Evolutionary conservation across 2,888 invertebrate genomes (phyloP), one percentile per base, ranked within the genome.

Genomic region (Hermaeophaga mercurialis): DNA sequence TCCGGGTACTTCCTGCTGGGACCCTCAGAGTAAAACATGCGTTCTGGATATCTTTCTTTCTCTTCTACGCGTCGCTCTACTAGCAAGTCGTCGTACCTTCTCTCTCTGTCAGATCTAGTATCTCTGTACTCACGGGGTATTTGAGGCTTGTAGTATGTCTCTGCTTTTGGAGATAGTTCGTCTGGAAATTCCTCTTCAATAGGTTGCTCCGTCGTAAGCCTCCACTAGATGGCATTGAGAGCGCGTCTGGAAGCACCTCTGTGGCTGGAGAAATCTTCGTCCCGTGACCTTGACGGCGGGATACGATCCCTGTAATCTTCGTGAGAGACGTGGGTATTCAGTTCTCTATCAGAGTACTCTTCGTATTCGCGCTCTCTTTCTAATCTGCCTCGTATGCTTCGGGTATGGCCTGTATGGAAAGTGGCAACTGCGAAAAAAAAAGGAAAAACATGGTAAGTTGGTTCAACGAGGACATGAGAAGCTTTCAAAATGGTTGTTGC

Each of bases 191-290:
- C 78, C 71, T 78, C 78, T 75, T 76, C 78, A 75, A 78, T 78
- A 69, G 78, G 77, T 66, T 76, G 77, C 67, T 78, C 79, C 78
- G 78, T 75, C 73, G 78, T 76, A 69, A 78, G 78, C 78, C 78
- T 77, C 78, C 78, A 82, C 85, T 87, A 89, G 78, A 89, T 88
- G 76, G 87, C 88, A 79, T 88, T 88, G 70, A 87, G 84, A 68
- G 86, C 86, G 72, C 88, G 82, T 59, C 88, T 82, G 68, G 87
- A 85, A 34, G 86, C 81, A 61, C 83, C 84, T 77, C 85, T 82
- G 66, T 79, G 79, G 66, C 79, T 79, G 15, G 79, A 73, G 34
- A 65, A 59, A 33, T 78, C 78, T 55, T 80, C 78, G 55, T 78
- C 74, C 48, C 74, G 65, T 33, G 67, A 62, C 54, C 76, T 60